A percentile compares a stretch with the other conserved stretches of the same genome.
Evolutionary conservation across 2,888 invertebrate genomes (phyloP).

Genomic region (Himalopsyche anomala): DNA sequence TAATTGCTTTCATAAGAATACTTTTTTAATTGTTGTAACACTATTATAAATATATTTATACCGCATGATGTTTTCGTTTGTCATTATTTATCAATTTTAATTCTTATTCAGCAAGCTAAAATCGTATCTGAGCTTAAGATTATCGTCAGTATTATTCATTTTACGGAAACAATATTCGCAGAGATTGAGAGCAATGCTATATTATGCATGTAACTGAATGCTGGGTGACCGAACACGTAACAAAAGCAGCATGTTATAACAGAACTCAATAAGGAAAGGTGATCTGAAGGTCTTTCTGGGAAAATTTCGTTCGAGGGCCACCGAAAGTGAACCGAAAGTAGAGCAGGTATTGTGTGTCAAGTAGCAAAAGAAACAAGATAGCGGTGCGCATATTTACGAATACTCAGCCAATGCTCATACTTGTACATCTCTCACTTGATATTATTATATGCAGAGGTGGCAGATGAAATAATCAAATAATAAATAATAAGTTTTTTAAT

Average conservation of each 20-base stretch:
- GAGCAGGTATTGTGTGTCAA: slow-evolving; percentile 26
- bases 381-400: neutral
- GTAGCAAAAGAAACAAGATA: neutral
- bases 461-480: neutral
- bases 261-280: neutral
- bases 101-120: no score
- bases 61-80: no score
- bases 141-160: neutral
- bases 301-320: slow-evolving; percentile 8
- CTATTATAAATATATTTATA: no score
- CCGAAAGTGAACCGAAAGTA: slow-evolving; percentile 16
- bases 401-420: neutral
- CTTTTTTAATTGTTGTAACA: no score
- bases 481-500: no score
- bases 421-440: neutral
- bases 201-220: neutral
- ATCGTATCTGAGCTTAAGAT: neutral
- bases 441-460: neutral
- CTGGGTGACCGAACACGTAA: slow-evolving; percentile 5
- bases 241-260: neutral
- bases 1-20: no score
- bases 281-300: slow-evolving; percentile 20
- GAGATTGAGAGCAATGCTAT: neutral
- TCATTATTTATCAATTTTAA: no score
- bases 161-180: neutral